Base-by-base conservation (phyloP, 2,888 invertebrate genomes). In the Andrena marginata region DNA sequence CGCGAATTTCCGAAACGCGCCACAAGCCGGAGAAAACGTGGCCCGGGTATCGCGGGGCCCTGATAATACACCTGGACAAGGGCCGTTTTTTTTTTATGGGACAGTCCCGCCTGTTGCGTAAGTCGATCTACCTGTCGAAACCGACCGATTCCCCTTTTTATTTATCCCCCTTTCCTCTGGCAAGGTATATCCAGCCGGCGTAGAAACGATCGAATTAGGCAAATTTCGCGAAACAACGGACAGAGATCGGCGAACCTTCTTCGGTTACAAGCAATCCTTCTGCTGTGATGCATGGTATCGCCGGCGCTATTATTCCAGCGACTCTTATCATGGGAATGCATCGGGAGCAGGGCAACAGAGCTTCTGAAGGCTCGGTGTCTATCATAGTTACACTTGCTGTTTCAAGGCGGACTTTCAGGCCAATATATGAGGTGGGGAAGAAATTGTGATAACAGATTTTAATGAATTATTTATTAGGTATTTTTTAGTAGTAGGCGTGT, bases 151-250 rank as follows among this genome's bases (percentile, higher is more conserved):
- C 64, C 10, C 29, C 6, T 42, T 68, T 63, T 77, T 78, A 68
- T 73, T 73, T 71, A n/a, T 70, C 60, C 35, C 62, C 59, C 33
- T 49, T 60, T 31, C 67, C 42, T 33, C 33, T 26, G 2, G 35
- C 13, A 20, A 26, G 29, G 54, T 31, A 59, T 64, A 64, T 64
- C 59, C 31, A 13, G 4, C 6, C 64, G 54, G 77, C 82, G 86
- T 87, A 80, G 84, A 86, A 84, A 83, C 78, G 85, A 81, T 63
- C 74, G 70, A 82, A 89, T 89, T 88, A 88, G 72, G 85, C 80
- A 89, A 87, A 89, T 87, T 35, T 26, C 1, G 5, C 4, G 56
- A 20, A 73, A 75, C 62, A 26, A 62, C 26, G 10, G 35, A 33
- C 49, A n/a, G 16, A 2, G 48, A 35, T 20, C 23, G 10, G 31